phyloP scores from a whole-genome alignment of 2,113 vertebrate species.

The Recurvirostra avosetta region DNA sequence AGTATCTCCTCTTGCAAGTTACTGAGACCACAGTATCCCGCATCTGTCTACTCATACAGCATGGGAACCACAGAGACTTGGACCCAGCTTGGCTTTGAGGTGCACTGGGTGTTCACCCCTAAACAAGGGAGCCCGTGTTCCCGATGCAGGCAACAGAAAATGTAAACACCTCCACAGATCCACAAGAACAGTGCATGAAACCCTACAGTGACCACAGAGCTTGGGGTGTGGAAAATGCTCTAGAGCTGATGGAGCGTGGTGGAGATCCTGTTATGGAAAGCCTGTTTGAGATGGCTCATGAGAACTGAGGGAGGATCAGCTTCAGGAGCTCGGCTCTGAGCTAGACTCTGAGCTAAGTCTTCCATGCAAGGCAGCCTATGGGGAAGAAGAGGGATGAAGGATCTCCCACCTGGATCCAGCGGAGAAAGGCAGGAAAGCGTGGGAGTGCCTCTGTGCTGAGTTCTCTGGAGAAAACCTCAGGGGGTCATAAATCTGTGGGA shows the following conservation, averaged over 20 bases:
- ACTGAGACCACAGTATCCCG: neutral
- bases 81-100: neutral
- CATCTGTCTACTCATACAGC: neutral
- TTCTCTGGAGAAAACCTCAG: conserved; percentile 89
- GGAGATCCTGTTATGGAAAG: neutral
- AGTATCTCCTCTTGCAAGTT: neutral
- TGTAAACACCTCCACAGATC: neutral
- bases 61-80: neutral
- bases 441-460: conserved; percentile 75
- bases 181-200: neutral
- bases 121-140: neutral
- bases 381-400: neutral
- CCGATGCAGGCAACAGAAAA: neutral
- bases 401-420: conserved; percentile 74
- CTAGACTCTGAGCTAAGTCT: neutral
- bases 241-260: neutral
- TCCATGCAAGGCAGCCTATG: neutral
- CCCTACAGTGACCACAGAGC: neutral
- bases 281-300: neutral
- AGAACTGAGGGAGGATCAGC: neutral
- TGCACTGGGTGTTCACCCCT: neutral
- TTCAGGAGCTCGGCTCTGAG: neutral
- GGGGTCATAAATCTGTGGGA: conserved; percentile 84
- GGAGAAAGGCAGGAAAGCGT: conserved; percentile 89
- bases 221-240: neutral